Base-by-base conservation (phyloP, 2,888 invertebrate species). In the Spisula solida region DNA sequence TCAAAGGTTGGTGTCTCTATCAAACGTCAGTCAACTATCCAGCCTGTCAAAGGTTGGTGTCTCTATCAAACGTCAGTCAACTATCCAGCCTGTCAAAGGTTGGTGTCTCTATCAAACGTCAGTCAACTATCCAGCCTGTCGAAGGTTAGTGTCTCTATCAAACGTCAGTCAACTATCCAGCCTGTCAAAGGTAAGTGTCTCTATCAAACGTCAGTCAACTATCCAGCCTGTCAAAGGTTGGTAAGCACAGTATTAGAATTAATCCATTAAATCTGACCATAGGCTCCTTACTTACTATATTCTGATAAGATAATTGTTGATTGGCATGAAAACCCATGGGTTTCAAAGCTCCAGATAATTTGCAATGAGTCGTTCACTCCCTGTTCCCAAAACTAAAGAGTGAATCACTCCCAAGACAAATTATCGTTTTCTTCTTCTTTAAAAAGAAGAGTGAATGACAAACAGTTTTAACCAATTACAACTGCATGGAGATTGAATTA, bases 71-170 rank as follows among this genome's bases (percentile, higher is more conserved):
- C 85, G 85, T 16, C 75, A 79, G 56, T 70, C 79, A 80, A 90
- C 90, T 75, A 83, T 70, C 51, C 83, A 48, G n/a, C 51, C 20
- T 51, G 75, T 48, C 5, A 88, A 85, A 75, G 88, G 88, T n/a
- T n/a, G n/a, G n/a, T n/a, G n/a, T n/a, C n/a, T 92, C 93, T 14
- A 81, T 93, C 85, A 92, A 86, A 79, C 85, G 85, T 16, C 75
- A 79, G 56, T 70, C 79, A 80, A 90, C 90, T 75, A 83, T 70
- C 51, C 83, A 48, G n/a, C 51, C 20, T 51, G 75, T 48, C 5
- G 84, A 85, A 75, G 88, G 88, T n/a, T n/a, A n/a, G n/a, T n/a
- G n/a, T n/a, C n/a, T 92, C 93, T 14, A 81, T 93, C 85, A 92
- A 86, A 79, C 85, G 85, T 16, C 75, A 79, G 56, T 70, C 79